A percentile compares a stretch with the other conserved stretches of the same genome.
These are phyloP conservation scores for Menidia beryllina DNA, from an alignment of 2,113 vertebrate genomes.

Conservation along the genomic window DNA sequence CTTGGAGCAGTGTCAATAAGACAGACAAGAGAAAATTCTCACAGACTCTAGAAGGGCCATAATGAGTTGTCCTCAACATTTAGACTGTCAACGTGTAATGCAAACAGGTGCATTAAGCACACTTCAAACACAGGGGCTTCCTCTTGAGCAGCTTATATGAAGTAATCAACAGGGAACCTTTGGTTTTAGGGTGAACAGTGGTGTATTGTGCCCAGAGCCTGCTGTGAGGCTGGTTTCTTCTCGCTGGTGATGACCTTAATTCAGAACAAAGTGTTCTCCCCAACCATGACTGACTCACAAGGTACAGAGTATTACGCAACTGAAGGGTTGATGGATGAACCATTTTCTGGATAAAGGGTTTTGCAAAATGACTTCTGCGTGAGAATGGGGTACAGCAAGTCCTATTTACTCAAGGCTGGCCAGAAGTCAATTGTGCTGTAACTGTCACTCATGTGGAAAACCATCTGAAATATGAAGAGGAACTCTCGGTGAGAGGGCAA, in stretches of 20 bases:
- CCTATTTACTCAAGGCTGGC: slow-evolving; percentile 60
- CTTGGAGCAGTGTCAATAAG: slow-evolving; percentile 64
- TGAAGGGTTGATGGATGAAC: slow-evolving; percentile 48
- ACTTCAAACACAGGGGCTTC: slow-evolving; percentile 38
- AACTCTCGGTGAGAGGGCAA: slow-evolving; percentile 1
- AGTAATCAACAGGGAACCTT: slow-evolving; percentile 30
- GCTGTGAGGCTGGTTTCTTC: slow-evolving; percentile 66
- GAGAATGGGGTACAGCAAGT: slow-evolving; percentile 55
- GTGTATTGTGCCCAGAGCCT: slow-evolving; percentile 57
- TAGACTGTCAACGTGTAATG: slow-evolving; percentile 12
- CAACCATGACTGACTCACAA: slow-evolving; percentile 69
- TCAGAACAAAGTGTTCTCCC: slow-evolving; percentile 64
- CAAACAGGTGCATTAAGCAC: slow-evolving; percentile 45
- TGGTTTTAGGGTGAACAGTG: slow-evolving; percentile 58
- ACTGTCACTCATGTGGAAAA: slow-evolving; percentile 56
- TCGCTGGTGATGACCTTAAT: slow-evolving; percentile 68
- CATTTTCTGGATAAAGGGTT: slow-evolving; percentile 70
- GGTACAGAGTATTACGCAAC: slow-evolving; percentile 74
- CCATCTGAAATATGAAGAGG: slow-evolving; percentile 31
- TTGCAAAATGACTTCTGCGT: slow-evolving; percentile 69
- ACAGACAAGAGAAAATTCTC: slow-evolving; percentile 61
- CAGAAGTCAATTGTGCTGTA: slow-evolving; percentile 60
- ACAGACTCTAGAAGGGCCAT: slow-evolving; percentile 43
- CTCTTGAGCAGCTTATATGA: slow-evolving; percentile 44
- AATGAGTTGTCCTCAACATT: slow-evolving; percentile 26